Percentiles rank a stretch among this genome's conserved stretches.
These are phyloP conservation scores for Distichodus sexfasciatus DNA, from an alignment of 2,797 vertebrate species.

Conservation along the genomic window DNA sequence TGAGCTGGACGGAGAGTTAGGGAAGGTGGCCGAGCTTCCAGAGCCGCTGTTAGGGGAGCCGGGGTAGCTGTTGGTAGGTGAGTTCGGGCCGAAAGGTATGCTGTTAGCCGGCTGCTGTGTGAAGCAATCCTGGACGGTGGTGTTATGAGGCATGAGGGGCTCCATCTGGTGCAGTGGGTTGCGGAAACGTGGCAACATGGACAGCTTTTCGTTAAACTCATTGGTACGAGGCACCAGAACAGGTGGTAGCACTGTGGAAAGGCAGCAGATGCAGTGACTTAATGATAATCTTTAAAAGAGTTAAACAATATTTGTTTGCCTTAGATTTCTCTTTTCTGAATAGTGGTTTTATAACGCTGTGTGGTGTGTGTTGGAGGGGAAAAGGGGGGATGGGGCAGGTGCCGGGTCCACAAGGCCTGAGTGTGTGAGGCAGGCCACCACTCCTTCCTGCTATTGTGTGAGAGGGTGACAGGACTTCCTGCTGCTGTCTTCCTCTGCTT, in stretches of 20 bases:
- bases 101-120: slow-evolving; percentile 77
- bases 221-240: slow-evolving; percentile 98
- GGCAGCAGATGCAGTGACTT: not conserved
- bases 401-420: slow-evolving; percentile 65
- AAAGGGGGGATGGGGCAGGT: no score
- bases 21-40: slow-evolving; percentile 88
- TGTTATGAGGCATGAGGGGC: slow-evolving; percentile 96
- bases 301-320: no score
- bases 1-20: slow-evolving; percentile 94
- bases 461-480: slow-evolving; percentile 37
- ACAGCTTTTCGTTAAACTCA: slow-evolving; percentile 97
- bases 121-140: slow-evolving; percentile 93
- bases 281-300: no score
- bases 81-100: slow-evolving; percentile 83
- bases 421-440: slow-evolving; percentile 68
- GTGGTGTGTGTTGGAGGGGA: no score
- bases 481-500: slow-evolving; percentile 47
- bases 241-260: slow-evolving; percentile 86
- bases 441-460: slow-evolving; percentile 74
- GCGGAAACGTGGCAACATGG: slow-evolving; percentile 94
- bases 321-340: no score
- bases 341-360: no score
- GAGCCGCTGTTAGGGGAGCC: slow-evolving; percentile 91
- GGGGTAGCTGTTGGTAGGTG: slow-evolving; percentile 93
- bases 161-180: slow-evolving; percentile 89